These are phyloP conservation scores for Python bivittatus DNA, from an alignment of 2,113 vertebrate genomes.

Conservation along the genomic window DNA sequence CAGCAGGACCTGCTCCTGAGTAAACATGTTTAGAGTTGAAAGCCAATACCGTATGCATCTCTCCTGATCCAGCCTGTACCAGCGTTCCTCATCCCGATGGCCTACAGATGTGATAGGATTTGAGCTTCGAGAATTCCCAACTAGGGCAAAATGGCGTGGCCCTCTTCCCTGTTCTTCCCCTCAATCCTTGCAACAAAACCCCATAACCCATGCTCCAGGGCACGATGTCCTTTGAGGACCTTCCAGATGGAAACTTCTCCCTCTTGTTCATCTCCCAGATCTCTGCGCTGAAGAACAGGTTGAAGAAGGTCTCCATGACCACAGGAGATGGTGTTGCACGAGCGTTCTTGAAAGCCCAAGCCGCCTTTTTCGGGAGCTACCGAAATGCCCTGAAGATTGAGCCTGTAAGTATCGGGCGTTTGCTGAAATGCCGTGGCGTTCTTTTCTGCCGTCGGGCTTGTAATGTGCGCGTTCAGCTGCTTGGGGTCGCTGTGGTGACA, in stretches of 20 bases:
- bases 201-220: too few species aligned
- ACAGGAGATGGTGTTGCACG: conserved; percentile 92
- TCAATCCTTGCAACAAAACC: too few species aligned
- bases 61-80: too few species aligned
- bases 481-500: background rate
- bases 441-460: background rate
- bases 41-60: too few species aligned
- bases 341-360: conserved; percentile 95
- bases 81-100: too few species aligned
- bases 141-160: too few species aligned
- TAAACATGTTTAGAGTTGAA: too few species aligned
- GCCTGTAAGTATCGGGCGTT: conserved; percentile 79
- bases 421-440: background rate
- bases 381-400: conserved; percentile 92
- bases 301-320: conserved; percentile 94
- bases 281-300: conserved; percentile 88
- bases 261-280: conserved; percentile 74
- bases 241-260: background rate
- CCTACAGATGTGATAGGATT: too few species aligned
- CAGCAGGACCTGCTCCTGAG: too few species aligned
- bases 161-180: background rate
- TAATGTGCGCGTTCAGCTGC: background rate
- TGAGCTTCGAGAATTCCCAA: too few species aligned
- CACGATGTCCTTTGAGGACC: conserved; percentile 4
- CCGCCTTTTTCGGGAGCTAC: conserved; percentile 94